A percentile compares a stretch with the other conserved stretches of the same genome.
These are phyloP conservation scores for Nettapus auritus DNA, from an alignment of 2,113 vertebrate genomes.

Conservation along the genomic window DNA sequence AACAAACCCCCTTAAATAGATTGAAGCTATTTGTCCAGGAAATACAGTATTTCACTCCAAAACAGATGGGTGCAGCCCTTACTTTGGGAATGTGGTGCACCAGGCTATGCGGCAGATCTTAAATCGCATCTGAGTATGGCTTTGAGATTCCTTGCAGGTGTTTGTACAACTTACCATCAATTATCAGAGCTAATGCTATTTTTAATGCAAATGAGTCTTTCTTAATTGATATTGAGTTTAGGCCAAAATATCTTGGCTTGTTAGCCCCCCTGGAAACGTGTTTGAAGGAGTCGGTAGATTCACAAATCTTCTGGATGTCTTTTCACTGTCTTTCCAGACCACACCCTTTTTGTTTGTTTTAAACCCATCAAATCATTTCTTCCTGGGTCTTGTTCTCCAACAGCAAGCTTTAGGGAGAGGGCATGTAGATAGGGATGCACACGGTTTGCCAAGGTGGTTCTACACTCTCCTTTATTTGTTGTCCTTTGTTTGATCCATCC, in stretches of 20 bases:
- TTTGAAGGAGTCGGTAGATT: neutral
- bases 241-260: neutral
- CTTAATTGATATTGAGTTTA: neutral
- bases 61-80: rapidly evolving
- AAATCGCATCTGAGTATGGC: rapidly evolving
- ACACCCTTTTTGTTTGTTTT: neutral
- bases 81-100: neutral
- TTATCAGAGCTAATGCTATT: neutral
- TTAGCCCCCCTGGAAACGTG: neutral
- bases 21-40: neutral
- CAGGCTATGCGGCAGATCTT: neutral
- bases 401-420: neutral
- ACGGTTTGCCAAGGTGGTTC: neutral
- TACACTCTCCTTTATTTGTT: neutral
- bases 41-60: neutral
- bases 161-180: neutral
- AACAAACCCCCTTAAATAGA: neutral
- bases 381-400: neutral
- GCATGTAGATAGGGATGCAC: neutral
- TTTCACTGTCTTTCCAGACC: neutral
- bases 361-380: neutral
- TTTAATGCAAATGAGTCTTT: neutral
- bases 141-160: neutral
- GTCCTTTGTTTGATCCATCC: neutral
- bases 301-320: neutral